These are phyloP conservation scores for Ceryle rudis DNA, from an alignment of 2,797 vertebrate species.

Conservation along the genomic window DNA sequence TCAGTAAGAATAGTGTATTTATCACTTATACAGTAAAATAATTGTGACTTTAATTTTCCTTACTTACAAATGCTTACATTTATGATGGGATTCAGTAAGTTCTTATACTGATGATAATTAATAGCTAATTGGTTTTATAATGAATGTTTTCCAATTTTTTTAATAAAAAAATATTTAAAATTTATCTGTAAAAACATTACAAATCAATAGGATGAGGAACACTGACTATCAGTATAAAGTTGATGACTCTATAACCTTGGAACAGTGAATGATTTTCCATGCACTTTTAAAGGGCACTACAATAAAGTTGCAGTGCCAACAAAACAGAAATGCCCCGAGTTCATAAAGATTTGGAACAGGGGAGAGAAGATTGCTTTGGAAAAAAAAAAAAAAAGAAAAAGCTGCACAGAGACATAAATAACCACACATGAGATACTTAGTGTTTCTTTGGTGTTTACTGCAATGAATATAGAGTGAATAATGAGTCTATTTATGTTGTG, in stretches of 20 bases:
- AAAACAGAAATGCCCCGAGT: background rate
- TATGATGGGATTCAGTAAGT: background rate
- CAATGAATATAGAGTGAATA: slow-evolving; percentile 4
- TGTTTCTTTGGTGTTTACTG: slow-evolving; percentile 15
- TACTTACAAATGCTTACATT: background rate
- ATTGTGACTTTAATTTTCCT: background rate
- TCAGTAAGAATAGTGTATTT: background rate
- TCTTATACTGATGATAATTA: background rate
- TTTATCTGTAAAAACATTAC: background rate
- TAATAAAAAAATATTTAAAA: background rate
- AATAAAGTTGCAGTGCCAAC: background rate
- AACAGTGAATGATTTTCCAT: background rate
- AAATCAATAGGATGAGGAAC: background rate
- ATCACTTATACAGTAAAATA: background rate
- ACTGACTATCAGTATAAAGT: background rate
- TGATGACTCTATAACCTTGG: background rate
- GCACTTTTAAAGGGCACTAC: background rate
- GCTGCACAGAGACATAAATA: background rate
- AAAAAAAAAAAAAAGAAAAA: background rate
- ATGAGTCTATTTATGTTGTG: background rate
- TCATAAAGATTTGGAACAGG: background rate
- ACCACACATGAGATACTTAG: background rate
- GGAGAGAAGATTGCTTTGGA: background rate
- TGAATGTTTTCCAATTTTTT: background rate
- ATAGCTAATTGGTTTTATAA: background rate